These are phyloP conservation scores for Oscheius sp. DNA, from an alignment of 1,140 invertebrate genomes.

Conservation along the genomic window DNA sequence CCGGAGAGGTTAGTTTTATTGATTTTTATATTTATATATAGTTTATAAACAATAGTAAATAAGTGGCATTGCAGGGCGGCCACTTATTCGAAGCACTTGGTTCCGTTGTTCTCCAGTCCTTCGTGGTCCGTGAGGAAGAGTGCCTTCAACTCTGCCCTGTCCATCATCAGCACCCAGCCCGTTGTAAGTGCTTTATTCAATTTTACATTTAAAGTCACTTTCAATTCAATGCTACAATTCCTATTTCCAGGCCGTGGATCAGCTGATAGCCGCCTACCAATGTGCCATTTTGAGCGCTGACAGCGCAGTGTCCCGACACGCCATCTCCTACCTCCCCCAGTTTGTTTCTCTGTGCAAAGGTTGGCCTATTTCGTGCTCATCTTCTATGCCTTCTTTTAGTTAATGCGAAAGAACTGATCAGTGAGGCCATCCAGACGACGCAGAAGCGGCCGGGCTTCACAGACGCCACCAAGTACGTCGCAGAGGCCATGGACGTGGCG, in stretches of 20 bases:
- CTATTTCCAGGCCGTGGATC: neutral
- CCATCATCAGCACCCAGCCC: neutral
- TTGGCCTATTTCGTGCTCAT: neutral
- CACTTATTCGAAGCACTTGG: neutral
- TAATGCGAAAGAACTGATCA: neutral
- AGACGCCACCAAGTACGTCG: neutral
- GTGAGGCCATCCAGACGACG: neutral
- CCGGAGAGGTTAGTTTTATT: neutral
- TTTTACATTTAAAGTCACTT: neutral
- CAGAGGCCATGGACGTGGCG: neutral
- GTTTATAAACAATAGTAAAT: neutral
- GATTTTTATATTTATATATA: too few relatives aligned
- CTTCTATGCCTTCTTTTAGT: constrained; percentile 4
- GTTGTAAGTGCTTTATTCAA: neutral
- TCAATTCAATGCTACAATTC: neutral
- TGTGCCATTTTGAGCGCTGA: neutral
- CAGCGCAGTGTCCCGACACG: neutral
- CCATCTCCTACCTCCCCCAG: constrained; percentile 4
- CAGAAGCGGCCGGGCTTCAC: neutral
- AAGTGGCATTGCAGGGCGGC: neutral
- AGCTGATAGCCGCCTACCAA: neutral
- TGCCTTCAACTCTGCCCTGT: neutral
- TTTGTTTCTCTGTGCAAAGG: neutral
- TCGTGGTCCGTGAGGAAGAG: neutral
- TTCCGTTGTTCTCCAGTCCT: neutral